Percentiles rank a stretch among this genome's conserved stretches.
Conservation (phyloP, 1,140 invertebrate genomes). For the Drosophila cardini region DNA sequence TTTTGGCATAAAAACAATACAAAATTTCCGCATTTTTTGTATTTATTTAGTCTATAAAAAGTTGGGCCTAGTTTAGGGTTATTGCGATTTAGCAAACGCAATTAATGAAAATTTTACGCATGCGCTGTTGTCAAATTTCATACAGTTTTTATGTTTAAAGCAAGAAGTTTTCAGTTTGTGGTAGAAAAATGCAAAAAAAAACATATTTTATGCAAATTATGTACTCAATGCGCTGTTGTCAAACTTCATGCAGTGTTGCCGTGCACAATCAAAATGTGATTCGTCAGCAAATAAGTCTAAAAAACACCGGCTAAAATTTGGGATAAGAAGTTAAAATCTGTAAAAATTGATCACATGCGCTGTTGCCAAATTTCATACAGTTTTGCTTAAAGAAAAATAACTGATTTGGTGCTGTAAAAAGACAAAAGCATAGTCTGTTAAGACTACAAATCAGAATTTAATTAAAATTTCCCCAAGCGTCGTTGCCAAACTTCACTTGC, state of each 20-base stretch:
- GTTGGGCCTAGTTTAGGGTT: conserved; percentile 9
- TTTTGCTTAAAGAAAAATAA: not conserved
- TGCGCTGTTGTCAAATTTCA: conserved; percentile 12
- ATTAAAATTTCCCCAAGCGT: no score
- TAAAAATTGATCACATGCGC: not conserved
- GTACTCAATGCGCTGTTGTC: conserved; percentile 2
- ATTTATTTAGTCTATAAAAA: not conserved
- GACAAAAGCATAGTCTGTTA: no score
- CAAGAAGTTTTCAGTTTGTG: conserved; percentile 22
- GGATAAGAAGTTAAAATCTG: not conserved
- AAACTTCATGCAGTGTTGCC: not conserved
- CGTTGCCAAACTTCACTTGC: no score
- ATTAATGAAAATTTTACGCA: not conserved
- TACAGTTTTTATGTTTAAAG: not conserved
- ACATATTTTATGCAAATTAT: no score
- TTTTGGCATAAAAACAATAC: not conserved
- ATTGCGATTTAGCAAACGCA: not conserved
- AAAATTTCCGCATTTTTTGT: conserved; percentile 33
- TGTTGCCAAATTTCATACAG: conserved; percentile 6
- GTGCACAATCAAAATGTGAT: no score
- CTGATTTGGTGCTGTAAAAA: no score
- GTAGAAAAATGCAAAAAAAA: no score
- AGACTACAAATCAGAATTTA: no score
- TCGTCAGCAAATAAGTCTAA: no score
- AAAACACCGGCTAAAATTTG: no score